Evolutionary conservation across 2,797 vertebrate species (phyloP), one percentile per base, ranked within the genome.

Genomic region (Bufotes viridis): DNA sequence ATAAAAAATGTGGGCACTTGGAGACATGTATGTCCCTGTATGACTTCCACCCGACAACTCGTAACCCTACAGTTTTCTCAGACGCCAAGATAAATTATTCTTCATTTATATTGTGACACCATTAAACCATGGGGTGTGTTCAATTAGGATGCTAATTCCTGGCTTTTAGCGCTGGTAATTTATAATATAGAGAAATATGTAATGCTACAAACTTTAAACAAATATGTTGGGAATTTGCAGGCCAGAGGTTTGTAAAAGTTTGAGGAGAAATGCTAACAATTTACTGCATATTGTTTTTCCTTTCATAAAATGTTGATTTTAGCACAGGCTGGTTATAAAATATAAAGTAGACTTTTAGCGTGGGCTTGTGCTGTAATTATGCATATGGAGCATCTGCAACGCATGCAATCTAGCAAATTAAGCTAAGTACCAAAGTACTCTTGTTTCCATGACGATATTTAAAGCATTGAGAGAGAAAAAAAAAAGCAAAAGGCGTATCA

Each of bases 51-150:
- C 61, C 0, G 82, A 67, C 87, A 90, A 78, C 53, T 89, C 70
- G 76, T 83, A 82, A 57, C 72, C 88, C 91, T 85, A 69, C 61
- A 29, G 80, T 81, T 86, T 89, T 75, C 57, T 58, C 63, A 49
- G 34, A 84, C 81, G 84, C 58, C 84, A 78, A 70, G 29, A 86
- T 86, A 65, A 69, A 89, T 82, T 86, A 82, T 57, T 60, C 63
- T 63, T 78, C 78, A 55, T 60, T 78, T 89, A 42, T 42, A 78
- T 86, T 82, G 49, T 78, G 75, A 79, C 85, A 90, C 42, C 29
- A 20, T 84, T 91, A 88, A 81, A 80, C 55, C 55, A 53, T 91
- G 74, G 60, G 91, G 79, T 22, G 55, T 65, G 86, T 74, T 74
- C 78, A 82, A 75, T 74, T 57, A 83, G 88, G 81, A 60, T 88